Conservation (phyloP, 2,888 invertebrate genomes). For the Agriopis aurantiaria region DNA sequence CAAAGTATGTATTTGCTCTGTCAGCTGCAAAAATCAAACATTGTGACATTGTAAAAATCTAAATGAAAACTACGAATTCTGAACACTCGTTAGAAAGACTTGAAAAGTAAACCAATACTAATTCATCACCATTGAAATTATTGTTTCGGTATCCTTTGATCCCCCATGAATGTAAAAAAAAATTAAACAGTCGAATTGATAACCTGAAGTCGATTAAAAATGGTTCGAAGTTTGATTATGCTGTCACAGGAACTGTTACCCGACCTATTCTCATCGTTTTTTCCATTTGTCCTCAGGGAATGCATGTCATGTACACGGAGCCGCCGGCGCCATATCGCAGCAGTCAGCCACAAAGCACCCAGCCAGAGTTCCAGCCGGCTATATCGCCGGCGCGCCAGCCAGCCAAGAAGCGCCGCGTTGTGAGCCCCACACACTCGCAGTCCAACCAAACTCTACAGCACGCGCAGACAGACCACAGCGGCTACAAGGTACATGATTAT, state of each 20-base stretch:
- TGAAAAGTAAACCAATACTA: no score
- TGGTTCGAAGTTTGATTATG: no score
- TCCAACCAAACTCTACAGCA: conserved; percentile 53
- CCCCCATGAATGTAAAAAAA: no score
- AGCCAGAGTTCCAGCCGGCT: conserved; percentile 73
- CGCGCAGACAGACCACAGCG: conserved; percentile 63
- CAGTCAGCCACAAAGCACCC: conserved; percentile 76
- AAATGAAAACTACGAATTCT: no score
- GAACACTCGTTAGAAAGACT: no score
- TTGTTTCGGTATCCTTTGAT: no score
- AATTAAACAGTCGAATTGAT: no score
- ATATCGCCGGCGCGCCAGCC: conserved; percentile 76
- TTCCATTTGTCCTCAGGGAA: conserved; percentile 85
- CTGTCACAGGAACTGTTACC: neutral
- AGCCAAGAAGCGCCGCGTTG: conserved; percentile 78
- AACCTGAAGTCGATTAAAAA: no score
- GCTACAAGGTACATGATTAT: conserved; percentile 69
- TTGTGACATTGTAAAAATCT: no score
- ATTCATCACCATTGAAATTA: no score
- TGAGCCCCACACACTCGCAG: conserved; percentile 65
- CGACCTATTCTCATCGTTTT: neutral
- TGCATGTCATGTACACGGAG: conserved; percentile 94
- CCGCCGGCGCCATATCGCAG: conserved; percentile 79
- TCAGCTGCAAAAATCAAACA: no score
- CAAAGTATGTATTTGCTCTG: no score